Conservation (phyloP, 2,113 vertebrate species). For the Mus musculus region DNA sequence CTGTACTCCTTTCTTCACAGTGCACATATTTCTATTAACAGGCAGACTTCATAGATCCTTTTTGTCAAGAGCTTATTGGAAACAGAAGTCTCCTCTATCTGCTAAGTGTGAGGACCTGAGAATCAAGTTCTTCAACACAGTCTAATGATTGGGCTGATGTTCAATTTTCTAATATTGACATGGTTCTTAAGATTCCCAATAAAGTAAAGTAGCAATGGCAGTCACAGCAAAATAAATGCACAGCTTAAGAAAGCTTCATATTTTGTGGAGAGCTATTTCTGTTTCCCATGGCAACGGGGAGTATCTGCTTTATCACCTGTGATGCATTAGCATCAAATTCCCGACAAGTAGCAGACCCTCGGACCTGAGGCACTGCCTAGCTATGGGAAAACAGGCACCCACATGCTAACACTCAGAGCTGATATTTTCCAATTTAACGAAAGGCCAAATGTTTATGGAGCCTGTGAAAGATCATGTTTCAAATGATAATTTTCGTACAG, state of each 20-base stretch:
- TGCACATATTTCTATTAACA: slow-evolving; percentile 48
- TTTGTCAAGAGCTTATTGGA: slow-evolving; percentile 70
- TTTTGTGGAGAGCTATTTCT: not conserved
- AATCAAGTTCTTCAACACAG: slow-evolving; percentile 64
- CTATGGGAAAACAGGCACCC: not conserved
- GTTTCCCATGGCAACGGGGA: slow-evolving; percentile 8
- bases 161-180: slow-evolving; percentile 70
- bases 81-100: slow-evolving; percentile 67
- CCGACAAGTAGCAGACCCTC: not conserved
- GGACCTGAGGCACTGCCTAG: not conserved
- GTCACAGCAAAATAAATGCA: not conserved
- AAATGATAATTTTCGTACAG: slow-evolving; percentile 44
- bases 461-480: slow-evolving; percentile 38
- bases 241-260: slow-evolving; percentile 33
- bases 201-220: slow-evolving; percentile 60
- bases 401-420: not conserved
- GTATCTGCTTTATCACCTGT: slow-evolving; percentile 50
- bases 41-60: slow-evolving; percentile 62
- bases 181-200: slow-evolving; percentile 62
- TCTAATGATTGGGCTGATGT: slow-evolving; percentile 51
- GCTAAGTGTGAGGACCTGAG: slow-evolving; percentile 52
- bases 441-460: slow-evolving; percentile 17
- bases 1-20: not conserved
- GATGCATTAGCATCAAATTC: not conserved
- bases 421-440: not conserved